Conservation (phyloP, 2,797 vertebrate genomes). For the Podargus strigoides region DNA sequence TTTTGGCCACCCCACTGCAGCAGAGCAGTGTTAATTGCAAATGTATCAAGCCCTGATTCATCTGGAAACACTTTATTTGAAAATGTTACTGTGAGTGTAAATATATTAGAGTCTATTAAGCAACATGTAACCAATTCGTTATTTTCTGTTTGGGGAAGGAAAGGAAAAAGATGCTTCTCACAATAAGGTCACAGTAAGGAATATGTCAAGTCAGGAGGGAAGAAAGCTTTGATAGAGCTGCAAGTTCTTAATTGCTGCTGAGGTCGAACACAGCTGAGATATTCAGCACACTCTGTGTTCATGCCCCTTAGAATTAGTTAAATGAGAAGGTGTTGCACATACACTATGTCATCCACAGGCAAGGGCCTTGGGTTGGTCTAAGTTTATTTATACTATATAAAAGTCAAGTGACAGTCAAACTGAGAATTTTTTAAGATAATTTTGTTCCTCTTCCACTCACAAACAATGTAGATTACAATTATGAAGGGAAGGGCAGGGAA, state of each 20-base stretch:
- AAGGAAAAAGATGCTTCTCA: background rate
- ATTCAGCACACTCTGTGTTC: background rate
- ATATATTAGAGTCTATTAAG: conserved; percentile 7
- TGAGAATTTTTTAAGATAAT: background rate
- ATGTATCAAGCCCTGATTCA: background rate
- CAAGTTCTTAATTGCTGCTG: background rate
- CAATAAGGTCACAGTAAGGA: background rate
- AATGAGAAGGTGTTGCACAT: background rate
- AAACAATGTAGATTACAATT: background rate
- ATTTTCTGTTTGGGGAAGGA: background rate
- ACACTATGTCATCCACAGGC: background rate
- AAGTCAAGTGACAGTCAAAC: background rate
- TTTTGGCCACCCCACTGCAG: background rate
- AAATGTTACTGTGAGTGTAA: background rate
- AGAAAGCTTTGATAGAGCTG: background rate
- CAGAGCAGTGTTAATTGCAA: background rate
- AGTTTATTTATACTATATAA: background rate
- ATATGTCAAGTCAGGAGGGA: background rate
- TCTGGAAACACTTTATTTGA: background rate
- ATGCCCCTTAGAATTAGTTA: background rate
- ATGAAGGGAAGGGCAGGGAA: fast-evolving
- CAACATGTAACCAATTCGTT: conserved; percentile 4
- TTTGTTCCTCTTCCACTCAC: background rate
- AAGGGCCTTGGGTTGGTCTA: background rate
- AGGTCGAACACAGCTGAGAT: background rate